Percentiles rank a stretch among this genome's conserved stretches.
phyloP scores from a whole-genome alignment of 2,113 vertebrate genomes.

The Cricetomys ansorgei region DNA sequence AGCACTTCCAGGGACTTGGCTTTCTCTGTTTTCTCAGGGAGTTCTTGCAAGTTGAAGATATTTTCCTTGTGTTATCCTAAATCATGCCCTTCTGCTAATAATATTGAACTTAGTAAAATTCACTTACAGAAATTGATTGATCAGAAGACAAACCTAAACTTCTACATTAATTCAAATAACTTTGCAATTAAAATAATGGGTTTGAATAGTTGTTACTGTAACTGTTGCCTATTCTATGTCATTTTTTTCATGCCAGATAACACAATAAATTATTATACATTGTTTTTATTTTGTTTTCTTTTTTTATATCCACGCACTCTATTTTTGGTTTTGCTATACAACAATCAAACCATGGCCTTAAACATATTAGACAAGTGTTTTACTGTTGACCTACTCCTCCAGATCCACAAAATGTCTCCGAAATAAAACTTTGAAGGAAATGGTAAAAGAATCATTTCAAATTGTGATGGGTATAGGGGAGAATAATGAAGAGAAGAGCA shows the following conservation, averaged over 20 bases:
- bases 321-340: neutral
- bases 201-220: neutral
- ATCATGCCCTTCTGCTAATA: neutral
- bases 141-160: neutral
- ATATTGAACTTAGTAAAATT: neutral
- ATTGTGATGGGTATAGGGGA: neutral
- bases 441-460: neutral
- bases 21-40: slow-evolving; percentile 11
- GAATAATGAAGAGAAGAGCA: neutral
- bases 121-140: neutral
- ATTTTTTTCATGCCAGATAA: neutral
- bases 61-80: slow-evolving; percentile 41
- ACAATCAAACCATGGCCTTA: neutral
- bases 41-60: slow-evolving; percentile 44
- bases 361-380: neutral
- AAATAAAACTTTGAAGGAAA: neutral
- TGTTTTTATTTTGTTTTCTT: neutral
- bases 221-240: neutral
- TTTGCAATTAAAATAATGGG: neutral
- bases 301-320: neutral
- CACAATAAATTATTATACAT: neutral
- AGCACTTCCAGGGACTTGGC: slow-evolving; percentile 45
- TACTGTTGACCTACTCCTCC: neutral
- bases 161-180: neutral
- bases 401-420: neutral